Conservation (phyloP, 2,888 invertebrate species). For the Patella caerulea region DNA sequence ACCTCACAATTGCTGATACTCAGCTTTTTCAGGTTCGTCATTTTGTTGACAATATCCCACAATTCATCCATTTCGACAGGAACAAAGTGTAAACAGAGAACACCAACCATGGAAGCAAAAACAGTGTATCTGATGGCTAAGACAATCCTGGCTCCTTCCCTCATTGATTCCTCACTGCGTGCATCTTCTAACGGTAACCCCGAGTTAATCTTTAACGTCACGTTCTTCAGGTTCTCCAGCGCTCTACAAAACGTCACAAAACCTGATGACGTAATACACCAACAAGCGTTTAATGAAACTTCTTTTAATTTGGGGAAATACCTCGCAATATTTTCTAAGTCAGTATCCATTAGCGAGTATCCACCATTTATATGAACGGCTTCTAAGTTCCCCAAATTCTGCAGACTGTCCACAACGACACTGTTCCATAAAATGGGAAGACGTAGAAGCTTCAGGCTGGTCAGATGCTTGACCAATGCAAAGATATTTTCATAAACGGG, state of each 20-base stretch:
- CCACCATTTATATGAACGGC: constrained; percentile 58
- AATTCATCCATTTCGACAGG: constrained; percentile 58
- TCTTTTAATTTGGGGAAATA: constrained; percentile 48
- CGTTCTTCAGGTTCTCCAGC: constrained; percentile 41
- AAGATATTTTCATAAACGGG: constrained; percentile 57
- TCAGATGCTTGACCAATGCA: constrained; percentile 46
- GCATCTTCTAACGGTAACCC: constrained; percentile 48
- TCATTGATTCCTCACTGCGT: constrained; percentile 53
- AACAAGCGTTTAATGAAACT: constrained; percentile 58
- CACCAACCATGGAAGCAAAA: constrained; percentile 42
- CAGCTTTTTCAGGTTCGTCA: constrained; percentile 50
- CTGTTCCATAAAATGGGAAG: constrained; percentile 59
- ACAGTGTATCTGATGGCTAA: constrained; percentile 36
- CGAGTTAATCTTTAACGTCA: constrained; percentile 58
- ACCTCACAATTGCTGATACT: constrained; percentile 62
- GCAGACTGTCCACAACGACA: constrained; percentile 48
- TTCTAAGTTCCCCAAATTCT: constrained; percentile 43
- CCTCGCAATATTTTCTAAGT: constrained; percentile 43
- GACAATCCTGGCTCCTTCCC: constrained; percentile 46
- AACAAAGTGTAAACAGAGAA: constrained; percentile 57
- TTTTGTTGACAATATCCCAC: constrained; percentile 50
- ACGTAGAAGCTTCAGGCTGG: constrained; percentile 46
- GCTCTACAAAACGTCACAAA: constrained; percentile 40
- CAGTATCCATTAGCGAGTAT: constrained; percentile 47
- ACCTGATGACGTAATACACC: constrained; percentile 50